Base-by-base conservation (phyloP, 2,888 invertebrate species). In the Tuberolachnus salignus region DNA sequence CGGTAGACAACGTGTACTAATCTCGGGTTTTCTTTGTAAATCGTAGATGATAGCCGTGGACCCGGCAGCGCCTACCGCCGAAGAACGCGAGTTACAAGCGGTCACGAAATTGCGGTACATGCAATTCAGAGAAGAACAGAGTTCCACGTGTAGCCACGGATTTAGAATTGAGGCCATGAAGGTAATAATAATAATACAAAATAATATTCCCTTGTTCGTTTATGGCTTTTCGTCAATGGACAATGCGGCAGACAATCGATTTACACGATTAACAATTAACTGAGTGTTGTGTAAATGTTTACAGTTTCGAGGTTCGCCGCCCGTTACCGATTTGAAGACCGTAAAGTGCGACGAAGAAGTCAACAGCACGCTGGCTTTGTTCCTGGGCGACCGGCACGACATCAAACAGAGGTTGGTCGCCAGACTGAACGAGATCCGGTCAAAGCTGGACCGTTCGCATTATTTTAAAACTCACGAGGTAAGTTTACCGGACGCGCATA, bases 141-240 rank as follows among this genome's bases (percentile, higher is more conserved):
- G 97, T 81, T 97, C 97, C 3, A 94, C 97, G 0, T 94, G 95
- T 82, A 90, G 92, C 81, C 92, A 95, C 84, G 98, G 98, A 4
- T 98, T 98, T 86, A 89, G 98, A 83, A 95, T 98, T 83, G 98
- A 98, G 87, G 98, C 97, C 3, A 91, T 98, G 85, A 95, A 96
- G 86, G 89, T 89, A 83, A 61, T n/a, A 9, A 16, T 51, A 21
- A 53, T 19, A 19, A 53, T 19, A 53, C 0, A 9, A 53, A 19
- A 53, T 53, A 6, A 6, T n/a, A 1, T 3, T 0, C 3, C 6
- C 6, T 53, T 19, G 1, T 51, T 64, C 34, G 16, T 70, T 57
- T 26, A 23, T n/a, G n/a, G n/a, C n/a, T n/a, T n/a, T n/a, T n/a
- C n/a, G n/a, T n/a, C n/a, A n/a, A n/a, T n/a, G n/a, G n/a, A n/a